A percentile compares a stretch with the other conserved stretches of the same genome.
phyloP scores from a whole-genome alignment of 1,140 invertebrate genomes.

The Aphelinus certus region DNA sequence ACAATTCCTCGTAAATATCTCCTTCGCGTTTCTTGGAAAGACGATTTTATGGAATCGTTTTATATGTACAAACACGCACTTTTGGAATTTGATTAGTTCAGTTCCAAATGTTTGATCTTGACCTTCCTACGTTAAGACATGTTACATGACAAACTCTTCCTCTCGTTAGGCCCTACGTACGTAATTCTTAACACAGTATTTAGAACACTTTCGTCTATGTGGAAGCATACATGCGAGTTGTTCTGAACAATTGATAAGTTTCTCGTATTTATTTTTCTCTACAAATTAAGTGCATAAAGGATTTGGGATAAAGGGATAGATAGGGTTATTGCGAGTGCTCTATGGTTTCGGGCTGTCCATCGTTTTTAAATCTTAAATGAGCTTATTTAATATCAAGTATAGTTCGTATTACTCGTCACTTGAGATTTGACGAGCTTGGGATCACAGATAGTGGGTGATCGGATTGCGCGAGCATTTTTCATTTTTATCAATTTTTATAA shows the following conservation, averaged over 20 bases:
- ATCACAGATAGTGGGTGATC: slow-evolving; percentile 67
- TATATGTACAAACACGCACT: slow-evolving; percentile 29
- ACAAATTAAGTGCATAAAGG: neutral
- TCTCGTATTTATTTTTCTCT: slow-evolving; percentile 5
- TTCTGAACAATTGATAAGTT: slow-evolving; percentile 15
- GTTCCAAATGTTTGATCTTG: neutral
- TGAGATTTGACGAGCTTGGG: slow-evolving; percentile 50
- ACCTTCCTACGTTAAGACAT: neutral
- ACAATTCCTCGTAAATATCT: slow-evolving; percentile 35
- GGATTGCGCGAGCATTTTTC: slow-evolving; percentile 59
- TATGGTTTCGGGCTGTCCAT: slow-evolving; percentile 33
- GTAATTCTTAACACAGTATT: slow-evolving; percentile 15
- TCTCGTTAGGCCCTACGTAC: neutral
- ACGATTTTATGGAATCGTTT: slow-evolving; percentile 10
- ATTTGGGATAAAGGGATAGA: neutral
- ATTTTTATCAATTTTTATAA: slow-evolving; percentile 48
- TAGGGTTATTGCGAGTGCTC: slow-evolving; percentile 21
- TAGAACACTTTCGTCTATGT: slow-evolving; percentile 22
- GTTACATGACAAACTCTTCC: neutral
- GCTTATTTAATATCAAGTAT: slow-evolving; percentile 60
- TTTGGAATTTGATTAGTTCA: slow-evolving; percentile 25
- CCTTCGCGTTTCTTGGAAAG: neutral
- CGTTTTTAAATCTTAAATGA: slow-evolving; percentile 37
- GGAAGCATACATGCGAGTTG: slow-evolving; percentile 27
- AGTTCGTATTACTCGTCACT: slow-evolving; percentile 61